Evolutionary conservation across 2,888 invertebrate species (phyloP), one percentile per base, ranked within the genome.

Genomic region (Hirtodrosophila histrioides): DNA sequence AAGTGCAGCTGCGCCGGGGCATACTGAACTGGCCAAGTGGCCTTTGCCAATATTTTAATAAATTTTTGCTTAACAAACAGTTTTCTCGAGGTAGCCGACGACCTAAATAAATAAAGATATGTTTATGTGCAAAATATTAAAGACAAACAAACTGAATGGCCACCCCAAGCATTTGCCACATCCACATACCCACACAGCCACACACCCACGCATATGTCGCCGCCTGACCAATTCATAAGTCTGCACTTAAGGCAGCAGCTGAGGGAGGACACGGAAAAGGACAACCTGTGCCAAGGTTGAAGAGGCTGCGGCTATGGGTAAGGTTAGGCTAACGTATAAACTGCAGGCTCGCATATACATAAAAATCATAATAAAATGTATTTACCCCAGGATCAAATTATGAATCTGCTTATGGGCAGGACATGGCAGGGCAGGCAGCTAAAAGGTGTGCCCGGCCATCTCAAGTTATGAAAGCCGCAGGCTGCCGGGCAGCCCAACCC

Each of bases 41-140:
- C 31, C 45, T 51, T 69, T 55, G 69, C 67, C 73, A 72, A 69
- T 81, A 78, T 73, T 79, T 70, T 73, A 76, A 76, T 88, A 70
- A 78, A 81, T 81, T 72, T 74, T 35, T 76, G 78, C 83, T 55
- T 62, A 60, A 41, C 68, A 64, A 72, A 74, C 68, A 64, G 62
- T 73, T 72, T 72, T 50, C 60, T 49, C 46, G 76, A 69, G 66
- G 60, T 69, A 62, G 54, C 7, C 44, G 54, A 11, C 73, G 81
- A 76, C 89, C 89, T 90, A 90, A 90, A 90, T 89, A 90, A 90
- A 90, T 90, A 90, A 75, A 78, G 90, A 90, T 87, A 89, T 90
- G 90, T 90, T 90, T 89, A 90, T 90, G 89, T 78, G 88, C 88
- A 88, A 88, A 90, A 89, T 89, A 88, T 88, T 86, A 82, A 90